These are phyloP conservation scores for Trochalopteron elliotii DNA, from an alignment of 2,113 vertebrate species.

Conservation along the genomic window DNA sequence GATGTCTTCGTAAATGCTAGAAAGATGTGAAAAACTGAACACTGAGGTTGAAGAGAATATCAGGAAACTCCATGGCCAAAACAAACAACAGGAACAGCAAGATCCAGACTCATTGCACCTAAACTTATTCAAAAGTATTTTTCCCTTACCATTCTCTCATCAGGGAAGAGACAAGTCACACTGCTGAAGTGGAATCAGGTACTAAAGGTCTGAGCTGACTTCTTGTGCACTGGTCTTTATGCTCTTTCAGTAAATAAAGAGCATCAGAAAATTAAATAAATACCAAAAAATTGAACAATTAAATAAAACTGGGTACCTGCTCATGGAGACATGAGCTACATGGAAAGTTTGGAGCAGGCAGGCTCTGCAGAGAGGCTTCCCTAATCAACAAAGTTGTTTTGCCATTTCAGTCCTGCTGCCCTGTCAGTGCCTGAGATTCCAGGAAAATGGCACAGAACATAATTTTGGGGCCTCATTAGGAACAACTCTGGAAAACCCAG, in stretches of 20 bases:
- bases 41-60: not conserved
- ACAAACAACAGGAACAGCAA: not conserved
- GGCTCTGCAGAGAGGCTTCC: fast-evolving
- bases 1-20: not conserved
- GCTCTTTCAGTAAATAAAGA: not conserved
- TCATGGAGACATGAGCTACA: not conserved
- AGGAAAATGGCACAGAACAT: not conserved
- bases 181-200: not conserved
- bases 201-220: not conserved
- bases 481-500: not conserved
- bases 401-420: not conserved
- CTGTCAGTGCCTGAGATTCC: not conserved
- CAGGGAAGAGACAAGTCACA: not conserved
- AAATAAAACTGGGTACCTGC: not conserved
- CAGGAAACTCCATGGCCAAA: not conserved
- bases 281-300: not conserved
- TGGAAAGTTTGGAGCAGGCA: not conserved
- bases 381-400: not conserved
- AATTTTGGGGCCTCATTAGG: not conserved
- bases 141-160: not conserved
- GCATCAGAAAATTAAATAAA: not conserved
- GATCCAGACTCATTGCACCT: not conserved
- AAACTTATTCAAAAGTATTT: not conserved
- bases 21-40: not conserved
- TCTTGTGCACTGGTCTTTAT: not conserved